Evolutionary conservation across 2,888 invertebrate genomes (phyloP), one percentile per base, ranked within the genome.

Genomic region (Pterobdella sp.): DNA sequence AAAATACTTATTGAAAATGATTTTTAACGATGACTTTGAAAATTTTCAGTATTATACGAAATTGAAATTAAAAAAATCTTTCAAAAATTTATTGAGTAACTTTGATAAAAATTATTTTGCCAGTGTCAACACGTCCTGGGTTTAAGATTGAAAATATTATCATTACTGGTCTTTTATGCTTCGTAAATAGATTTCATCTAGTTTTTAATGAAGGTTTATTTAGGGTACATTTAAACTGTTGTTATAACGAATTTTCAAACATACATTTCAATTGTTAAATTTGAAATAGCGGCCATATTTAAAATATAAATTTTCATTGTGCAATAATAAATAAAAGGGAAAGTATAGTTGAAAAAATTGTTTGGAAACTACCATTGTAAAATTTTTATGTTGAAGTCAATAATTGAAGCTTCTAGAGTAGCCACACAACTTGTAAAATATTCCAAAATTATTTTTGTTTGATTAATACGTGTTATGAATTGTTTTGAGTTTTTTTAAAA

Each of bases 131-230:
- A 42, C 49, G 49, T 42, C 49, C 22, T 42, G 49, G 49, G 49
- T 42, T 42, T 42, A 42, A 42, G 49, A 42, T 42, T 42, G 49
- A 42, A 42, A 42, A 42, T 42, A 42, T 42, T 42, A 42, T 14
- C 60, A 56, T 56, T 56, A 56, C 60, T 56, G 60, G 60, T 56
- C 60, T 4, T 56, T 56, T 56, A n/a, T 56, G 60, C 26, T 56
- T 56, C 7, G 3, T 56, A 22, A 4, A 22, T 56, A n/a, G n/a
- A 56, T n/a, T n/a, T n/a, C n/a, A n/a, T n/a, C n/a, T n/a, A n/a
- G n/a, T n/a, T n/a, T n/a, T n/a, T n/a, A n/a, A n/a, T n/a, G n/a
- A n/a, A n/a, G n/a, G n/a, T n/a, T n/a, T n/a, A n/a, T n/a, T n/a
- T n/a, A n/a, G n/a, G n/a, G n/a, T 56, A 22, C 18, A 7, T 22